phyloP scores from a whole-genome alignment of 2,888 invertebrate species.

The Arge pagana region DNA sequence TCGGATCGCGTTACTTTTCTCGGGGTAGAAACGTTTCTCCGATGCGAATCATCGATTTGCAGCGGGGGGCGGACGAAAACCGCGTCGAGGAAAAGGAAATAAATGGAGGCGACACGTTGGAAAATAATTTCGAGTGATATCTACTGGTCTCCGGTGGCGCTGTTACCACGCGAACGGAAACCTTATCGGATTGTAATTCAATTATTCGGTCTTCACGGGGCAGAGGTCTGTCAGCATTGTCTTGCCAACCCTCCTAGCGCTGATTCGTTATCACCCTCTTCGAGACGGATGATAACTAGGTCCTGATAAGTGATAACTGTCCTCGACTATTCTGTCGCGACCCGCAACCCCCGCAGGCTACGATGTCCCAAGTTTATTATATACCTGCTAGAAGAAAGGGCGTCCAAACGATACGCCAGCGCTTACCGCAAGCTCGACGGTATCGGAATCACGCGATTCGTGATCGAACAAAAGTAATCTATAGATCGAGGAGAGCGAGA shows the following conservation, averaged over 20 bases:
- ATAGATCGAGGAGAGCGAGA: no score
- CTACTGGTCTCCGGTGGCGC: not conserved
- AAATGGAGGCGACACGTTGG: not conserved
- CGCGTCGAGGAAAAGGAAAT: not conserved
- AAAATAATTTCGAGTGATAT: conserved; percentile 7
- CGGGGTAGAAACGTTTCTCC: no score
- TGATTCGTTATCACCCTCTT: conserved; percentile 50
- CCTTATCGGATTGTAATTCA: conserved; percentile 54
- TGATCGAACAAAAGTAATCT: no score
- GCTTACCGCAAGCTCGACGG: no score
- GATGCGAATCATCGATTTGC: conserved; percentile 2
- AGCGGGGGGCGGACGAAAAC: not conserved
- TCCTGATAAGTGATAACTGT: conserved; percentile 21
- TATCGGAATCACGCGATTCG: no score
- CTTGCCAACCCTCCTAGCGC: conserved; percentile 33
- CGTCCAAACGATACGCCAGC: no score
- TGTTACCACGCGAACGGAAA: conserved; percentile 3
- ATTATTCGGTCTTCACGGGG: conserved; percentile 52
- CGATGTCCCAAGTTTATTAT: no score
- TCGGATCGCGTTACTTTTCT: no score
- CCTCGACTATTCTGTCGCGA: conserved; percentile 10
- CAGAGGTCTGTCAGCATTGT: conserved; percentile 43
- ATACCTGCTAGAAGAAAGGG: no score
- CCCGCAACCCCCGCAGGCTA: conserved; percentile 8
- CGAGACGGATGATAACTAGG: conserved; percentile 48